Evolutionary conservation across 2,797 vertebrate genomes (phyloP), one percentile per base, ranked within the genome.

Genomic region (Spondyliosoma cantharus): DNA sequence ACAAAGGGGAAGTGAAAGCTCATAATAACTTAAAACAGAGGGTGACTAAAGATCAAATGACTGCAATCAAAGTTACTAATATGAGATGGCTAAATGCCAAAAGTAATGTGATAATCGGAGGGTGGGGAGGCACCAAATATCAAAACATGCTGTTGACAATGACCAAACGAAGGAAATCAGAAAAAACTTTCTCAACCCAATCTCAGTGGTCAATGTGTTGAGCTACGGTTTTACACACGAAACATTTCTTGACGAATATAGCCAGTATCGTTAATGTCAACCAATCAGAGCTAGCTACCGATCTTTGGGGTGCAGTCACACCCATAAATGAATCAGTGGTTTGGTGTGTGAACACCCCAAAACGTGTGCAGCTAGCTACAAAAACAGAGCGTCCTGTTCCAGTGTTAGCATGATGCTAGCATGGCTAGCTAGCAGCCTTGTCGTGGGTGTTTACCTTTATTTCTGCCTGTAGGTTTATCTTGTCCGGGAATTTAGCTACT

Each of bases 391-490:
- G 80, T 57, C 74, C 74, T 64, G 57, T 49, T 19, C 46, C 70
- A 54, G 48, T n/a, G 67, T 76, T 93, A 92, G 87, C 86, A 68
- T 45, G 14, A 25, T 54, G 87, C 89, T 93, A 94, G 71, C 70
- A 15, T 1, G 12, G 48, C 53, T 49, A 82, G 85, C 87, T 84
- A 78, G 49, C 61, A 48, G 45, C 17, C 19, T 70, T 46, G 64
- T 74, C 45, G 67, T 65, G 81, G 80, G 82, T 89, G 83, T 93
- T 94, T 94, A 95, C 94, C 94, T 93, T 84, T 64, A 79, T 70
- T 74, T 76, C 66, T 65, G 81, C 80, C 68, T 20, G 82, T 58
- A 71, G 74, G 67, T 75, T 80, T 69, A 60, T 80, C 74, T 87
- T 64, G 63, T 86, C 82, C 84, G 9, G 9, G 57, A 56, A 72